Evolutionary conservation across 2,113 vertebrate species (phyloP).

Genomic region (Forbesichthys papilliferus): DNA sequence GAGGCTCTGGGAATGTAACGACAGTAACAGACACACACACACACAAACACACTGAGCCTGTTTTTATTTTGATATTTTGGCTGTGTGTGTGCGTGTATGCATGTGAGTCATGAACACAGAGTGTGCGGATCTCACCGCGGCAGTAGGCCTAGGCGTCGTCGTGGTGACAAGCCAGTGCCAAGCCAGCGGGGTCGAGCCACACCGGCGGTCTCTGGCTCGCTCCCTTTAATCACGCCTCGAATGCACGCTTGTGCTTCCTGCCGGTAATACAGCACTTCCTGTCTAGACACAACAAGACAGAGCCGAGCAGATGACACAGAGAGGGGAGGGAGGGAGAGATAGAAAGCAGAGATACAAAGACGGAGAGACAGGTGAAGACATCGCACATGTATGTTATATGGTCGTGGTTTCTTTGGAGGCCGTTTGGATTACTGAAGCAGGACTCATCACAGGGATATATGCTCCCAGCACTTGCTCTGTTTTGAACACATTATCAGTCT

Average conservation of each 20-base stretch:
- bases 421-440: not conserved
- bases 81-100: not conserved
- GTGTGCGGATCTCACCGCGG: no score
- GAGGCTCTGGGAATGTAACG: conserved; percentile 74
- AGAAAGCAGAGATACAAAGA: conserved; percentile 2
- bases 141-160: no score
- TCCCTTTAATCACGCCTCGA: conserved; percentile 75
- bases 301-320: conserved; percentile 74
- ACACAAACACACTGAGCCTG: conserved; percentile 42
- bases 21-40: conserved; percentile 27
- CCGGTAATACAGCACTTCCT: conserved; percentile 85
- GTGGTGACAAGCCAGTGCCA: conserved; percentile 39
- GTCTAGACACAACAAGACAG: conserved; percentile 83
- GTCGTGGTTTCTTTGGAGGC: not conserved
- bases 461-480: not conserved
- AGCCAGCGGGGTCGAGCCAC: conserved; percentile 56
- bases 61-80: no score
- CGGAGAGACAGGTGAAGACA: not conserved
- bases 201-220: conserved; percentile 54
- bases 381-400: no score
- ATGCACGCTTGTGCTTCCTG: conserved; percentile 79
- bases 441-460: not conserved
- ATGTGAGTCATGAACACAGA: no score
- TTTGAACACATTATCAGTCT: not conserved
- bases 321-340: conserved; percentile 50